Conservation (phyloP, 2,888 invertebrate species). For the Melinaea menophilus region DNA sequence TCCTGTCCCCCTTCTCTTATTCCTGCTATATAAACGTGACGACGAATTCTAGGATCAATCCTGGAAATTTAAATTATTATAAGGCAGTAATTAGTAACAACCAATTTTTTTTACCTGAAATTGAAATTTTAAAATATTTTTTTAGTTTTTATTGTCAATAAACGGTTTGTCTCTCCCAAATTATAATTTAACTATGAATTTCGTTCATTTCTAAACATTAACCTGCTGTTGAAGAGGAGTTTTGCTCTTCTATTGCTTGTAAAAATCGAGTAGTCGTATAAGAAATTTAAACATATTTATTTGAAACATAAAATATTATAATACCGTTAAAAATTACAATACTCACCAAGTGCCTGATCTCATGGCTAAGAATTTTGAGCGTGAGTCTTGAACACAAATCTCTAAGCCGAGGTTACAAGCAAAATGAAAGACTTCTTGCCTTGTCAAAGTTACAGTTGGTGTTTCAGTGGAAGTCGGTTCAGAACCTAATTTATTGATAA, state of each 20-base stretch:
- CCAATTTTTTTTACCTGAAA: no score
- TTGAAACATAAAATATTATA: background rate
- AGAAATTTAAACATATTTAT: constrained; percentile 6
- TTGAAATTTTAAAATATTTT: no score
- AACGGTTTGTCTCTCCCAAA: no score
- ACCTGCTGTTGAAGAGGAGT: no score
- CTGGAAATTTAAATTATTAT: constrained; percentile 41
- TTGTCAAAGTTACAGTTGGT: constrained; percentile 60
- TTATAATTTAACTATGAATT: no score
- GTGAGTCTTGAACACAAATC: constrained; percentile 72
- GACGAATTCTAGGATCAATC: constrained; percentile 77
- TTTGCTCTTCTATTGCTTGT: constrained; percentile 13
- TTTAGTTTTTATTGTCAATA: no score
- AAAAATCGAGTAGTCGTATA: background rate
- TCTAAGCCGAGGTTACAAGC: constrained; percentile 80
- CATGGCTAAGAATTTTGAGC: constrained; percentile 46
- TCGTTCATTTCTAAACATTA: no score
- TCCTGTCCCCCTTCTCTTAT: constrained; percentile 75
- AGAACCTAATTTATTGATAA: constrained; percentile 50
- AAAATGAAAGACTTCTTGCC: constrained; percentile 78
- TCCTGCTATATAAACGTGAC: constrained; percentile 80
- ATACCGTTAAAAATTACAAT: background rate
- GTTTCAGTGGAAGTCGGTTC: constrained; percentile 47
- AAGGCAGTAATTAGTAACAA: no score
- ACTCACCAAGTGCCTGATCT: constrained; percentile 44